Evolutionary conservation across 1,140 invertebrate species (phyloP), one percentile per base, ranked within the genome.

Genomic region (Drosophila lacertosa): DNA sequence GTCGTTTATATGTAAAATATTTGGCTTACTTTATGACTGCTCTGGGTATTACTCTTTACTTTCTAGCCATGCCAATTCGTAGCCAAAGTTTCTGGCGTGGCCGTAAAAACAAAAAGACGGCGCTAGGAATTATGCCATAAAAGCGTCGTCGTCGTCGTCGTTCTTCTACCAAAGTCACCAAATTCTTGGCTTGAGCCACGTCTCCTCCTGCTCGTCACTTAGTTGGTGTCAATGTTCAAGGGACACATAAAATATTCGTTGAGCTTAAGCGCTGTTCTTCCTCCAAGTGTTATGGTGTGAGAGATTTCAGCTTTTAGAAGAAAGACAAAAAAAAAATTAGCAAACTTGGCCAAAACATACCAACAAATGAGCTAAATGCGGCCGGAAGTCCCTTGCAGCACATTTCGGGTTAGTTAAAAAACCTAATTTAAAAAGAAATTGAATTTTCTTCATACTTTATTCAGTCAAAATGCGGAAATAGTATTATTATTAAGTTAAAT

Each of bases 1-100:
- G 81, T 86, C 81, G 82, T 88, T 86, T 86, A 86, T 88, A 86
- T 88, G 81, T 86, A 86, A 86, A 86, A 88, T 86, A 86, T 86
- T 86, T 86, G 77, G 81, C 77, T 88, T 88, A 82, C 74, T 88
- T 88, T 88, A 88, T 78, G 82, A 81, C 82, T 88, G 82, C 82
- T 88, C 63, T 88, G 82, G 82, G 82, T 82, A 82, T 88, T 88
- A 88, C 82, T 88, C 77, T 78, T 88, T 82, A 88, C 82, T 82
- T 86, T 86, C 77, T 74, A 80, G 77, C 81, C 50, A 63, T 86
- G 81, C 81, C 80, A 84, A 84, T 84, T 86, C 76, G 40, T 45
- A 26, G 50, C 1, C 79, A 78, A 84, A 79, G 40, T 80, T 84
- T 86, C 65, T 76, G 66, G 55, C 69, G 53, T 57, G 69, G 51